Conservation (phyloP, 2,797 vertebrate genomes). For the Sebastiscus albofasciatus region DNA sequence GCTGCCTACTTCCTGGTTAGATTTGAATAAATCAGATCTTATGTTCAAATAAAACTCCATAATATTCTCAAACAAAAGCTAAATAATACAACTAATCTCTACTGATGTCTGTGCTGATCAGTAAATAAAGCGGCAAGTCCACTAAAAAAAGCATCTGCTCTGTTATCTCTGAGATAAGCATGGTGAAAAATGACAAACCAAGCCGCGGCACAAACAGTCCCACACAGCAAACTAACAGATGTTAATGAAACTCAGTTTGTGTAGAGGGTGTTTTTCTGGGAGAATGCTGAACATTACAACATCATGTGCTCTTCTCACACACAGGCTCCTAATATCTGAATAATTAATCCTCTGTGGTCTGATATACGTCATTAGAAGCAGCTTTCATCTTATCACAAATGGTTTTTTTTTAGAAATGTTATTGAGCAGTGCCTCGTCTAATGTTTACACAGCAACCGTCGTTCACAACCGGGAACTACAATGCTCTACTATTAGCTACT, state of each 20-base stretch:
- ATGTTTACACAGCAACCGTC: background rate
- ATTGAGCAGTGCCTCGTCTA: background rate
- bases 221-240: background rate
- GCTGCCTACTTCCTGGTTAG: background rate
- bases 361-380: background rate
- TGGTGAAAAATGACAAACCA: background rate
- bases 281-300: background rate
- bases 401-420: background rate
- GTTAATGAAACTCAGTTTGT: background rate
- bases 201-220: background rate
- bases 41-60: background rate
- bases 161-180: constrained; percentile 9
- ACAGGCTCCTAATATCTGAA: background rate
- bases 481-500: background rate
- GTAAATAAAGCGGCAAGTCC: background rate
- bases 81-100: background rate
- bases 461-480: background rate
- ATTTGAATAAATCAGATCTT: background rate
- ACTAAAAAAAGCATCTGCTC: background rate
- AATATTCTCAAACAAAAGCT: background rate
- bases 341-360: background rate
- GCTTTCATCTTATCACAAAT: background rate
- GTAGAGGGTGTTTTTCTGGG: background rate
- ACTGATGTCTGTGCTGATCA: background rate
- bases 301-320: background rate